These are phyloP conservation scores for Listronotus bonariensis DNA, from an alignment of 1,140 invertebrate genomes.

Conservation along the genomic window DNA sequence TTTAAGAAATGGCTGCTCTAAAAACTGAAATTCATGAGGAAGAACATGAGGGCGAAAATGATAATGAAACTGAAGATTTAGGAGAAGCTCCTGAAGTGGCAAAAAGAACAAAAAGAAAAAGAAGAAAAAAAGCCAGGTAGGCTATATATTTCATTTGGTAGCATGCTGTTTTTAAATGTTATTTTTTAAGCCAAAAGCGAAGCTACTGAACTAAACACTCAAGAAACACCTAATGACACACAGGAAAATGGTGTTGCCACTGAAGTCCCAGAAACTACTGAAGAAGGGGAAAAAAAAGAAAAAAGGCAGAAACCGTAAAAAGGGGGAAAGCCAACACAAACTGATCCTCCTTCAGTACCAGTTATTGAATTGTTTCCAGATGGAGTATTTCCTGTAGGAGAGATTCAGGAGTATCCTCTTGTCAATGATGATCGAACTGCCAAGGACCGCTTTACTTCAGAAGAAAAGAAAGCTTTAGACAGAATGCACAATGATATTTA, in stretches of 20 bases:
- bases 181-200: constrained; percentile 11
- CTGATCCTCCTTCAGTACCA: constrained; percentile 57
- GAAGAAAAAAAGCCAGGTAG: constrained; percentile 59
- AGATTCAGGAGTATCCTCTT: constrained; percentile 77
- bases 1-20: constrained; percentile 52
- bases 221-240: constrained; percentile 16
- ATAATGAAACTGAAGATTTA: constrained; percentile 50
- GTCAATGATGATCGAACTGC: constrained; percentile 81
- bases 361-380: constrained; percentile 85
- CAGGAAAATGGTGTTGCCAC: constrained; percentile 35
- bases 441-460: constrained; percentile 84
- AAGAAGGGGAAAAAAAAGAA: constrained; percentile 59
- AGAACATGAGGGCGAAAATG: constrained; percentile 46
- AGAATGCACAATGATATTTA: constrained; percentile 88
- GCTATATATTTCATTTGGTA: constrained; percentile 6
- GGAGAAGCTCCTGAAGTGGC: constrained; percentile 56
- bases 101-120: constrained; percentile 70
- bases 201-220: constrained; percentile 1
- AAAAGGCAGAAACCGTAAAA: constrained; percentile 61
- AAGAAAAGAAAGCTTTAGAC: constrained; percentile 87
- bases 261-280: constrained; percentile 54
- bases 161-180: constrained; percentile 10
- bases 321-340: constrained; percentile 62
- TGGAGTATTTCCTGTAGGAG: constrained; percentile 77
- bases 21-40: constrained; percentile 52